Conservation (phyloP, 2,888 invertebrate genomes). For the Caenorhabditis sp. region DNA sequence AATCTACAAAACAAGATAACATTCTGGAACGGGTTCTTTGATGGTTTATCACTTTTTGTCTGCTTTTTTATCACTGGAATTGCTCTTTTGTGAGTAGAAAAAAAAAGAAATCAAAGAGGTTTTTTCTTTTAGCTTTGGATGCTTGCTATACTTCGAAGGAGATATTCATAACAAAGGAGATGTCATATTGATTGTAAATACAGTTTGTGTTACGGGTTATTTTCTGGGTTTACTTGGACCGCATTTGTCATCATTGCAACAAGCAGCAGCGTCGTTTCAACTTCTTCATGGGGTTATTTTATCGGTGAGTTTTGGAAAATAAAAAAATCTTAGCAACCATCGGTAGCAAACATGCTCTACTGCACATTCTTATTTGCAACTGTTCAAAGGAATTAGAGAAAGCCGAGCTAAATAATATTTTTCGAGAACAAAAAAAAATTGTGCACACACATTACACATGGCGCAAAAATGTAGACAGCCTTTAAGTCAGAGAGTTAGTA, state of each 20-base stretch:
- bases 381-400: too few relatives aligned
- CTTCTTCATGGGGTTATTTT: slow-evolving; percentile 13
- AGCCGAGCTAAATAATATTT: too few relatives aligned
- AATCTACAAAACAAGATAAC: slow-evolving; percentile 29
- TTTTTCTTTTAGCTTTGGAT: slow-evolving; percentile 36
- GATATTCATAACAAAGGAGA: slow-evolving; percentile 43
- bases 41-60: slow-evolving; percentile 44
- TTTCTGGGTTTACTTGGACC: slow-evolving; percentile 50
- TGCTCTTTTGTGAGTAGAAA: slow-evolving; percentile 37
- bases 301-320: too few relatives aligned
- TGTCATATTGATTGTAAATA: slow-evolving; percentile 50
- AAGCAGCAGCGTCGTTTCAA: slow-evolving; percentile 24
- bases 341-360: too few relatives aligned
- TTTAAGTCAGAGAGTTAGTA: too few relatives aligned
- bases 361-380: too few relatives aligned
- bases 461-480: too few relatives aligned
- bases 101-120: too few relatives aligned
- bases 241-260: slow-evolving; percentile 44
- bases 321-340: too few relatives aligned
- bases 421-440: too few relatives aligned
- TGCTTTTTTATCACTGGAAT: slow-evolving; percentile 50
- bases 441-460: too few relatives aligned
- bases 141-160: slow-evolving; percentile 41
- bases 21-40: slow-evolving; percentile 55
- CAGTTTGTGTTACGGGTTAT: slow-evolving; percentile 49